Conservation (phyloP, 2,888 invertebrate genomes). For the Tetragonisca angustula region DNA sequence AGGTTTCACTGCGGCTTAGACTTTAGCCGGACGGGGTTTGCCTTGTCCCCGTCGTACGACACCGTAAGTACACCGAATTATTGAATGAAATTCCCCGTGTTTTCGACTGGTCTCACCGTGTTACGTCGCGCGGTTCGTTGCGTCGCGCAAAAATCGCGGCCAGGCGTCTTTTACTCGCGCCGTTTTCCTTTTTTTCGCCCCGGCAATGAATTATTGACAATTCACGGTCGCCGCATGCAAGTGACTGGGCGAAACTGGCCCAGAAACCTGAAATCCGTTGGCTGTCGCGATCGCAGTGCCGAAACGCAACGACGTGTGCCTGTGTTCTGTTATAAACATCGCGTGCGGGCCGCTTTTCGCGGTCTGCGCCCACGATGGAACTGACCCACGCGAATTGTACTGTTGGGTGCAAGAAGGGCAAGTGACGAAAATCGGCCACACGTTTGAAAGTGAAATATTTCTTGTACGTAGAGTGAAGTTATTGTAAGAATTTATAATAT, state of each 20-base stretch:
- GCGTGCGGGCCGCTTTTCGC: not conserved
- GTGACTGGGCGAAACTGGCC: not conserved
- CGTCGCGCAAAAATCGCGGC: not conserved
- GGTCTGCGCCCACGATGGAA: not conserved
- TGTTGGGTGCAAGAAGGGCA: no score
- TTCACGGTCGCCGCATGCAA: not conserved
- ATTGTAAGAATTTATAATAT: no score
- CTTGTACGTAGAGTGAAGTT: no score
- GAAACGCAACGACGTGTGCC: not conserved
- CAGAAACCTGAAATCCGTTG: slow-evolving; percentile 3
- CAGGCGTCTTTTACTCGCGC: not conserved
- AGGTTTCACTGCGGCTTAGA: slow-evolving; percentile 70
- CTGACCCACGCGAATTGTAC: not conserved
- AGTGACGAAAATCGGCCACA: no score
- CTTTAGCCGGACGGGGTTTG: slow-evolving; percentile 70
- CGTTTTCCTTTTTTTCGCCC: not conserved
- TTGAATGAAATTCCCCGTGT: slow-evolving; percentile 43
- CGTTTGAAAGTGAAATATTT: no score
- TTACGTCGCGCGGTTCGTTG: not conserved
- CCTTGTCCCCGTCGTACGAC: slow-evolving; percentile 54
- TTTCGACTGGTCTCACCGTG: slow-evolving; percentile 1
- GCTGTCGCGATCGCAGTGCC: not conserved
- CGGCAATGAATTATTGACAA: slow-evolving; percentile 15
- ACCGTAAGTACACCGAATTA: slow-evolving; percentile 62
- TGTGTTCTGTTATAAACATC: not conserved